Percentiles rank a stretch among this genome's conserved stretches.
Evolutionary conservation across 2,888 invertebrate species (phyloP).

Genomic region (Lucinisca nassula): DNA sequence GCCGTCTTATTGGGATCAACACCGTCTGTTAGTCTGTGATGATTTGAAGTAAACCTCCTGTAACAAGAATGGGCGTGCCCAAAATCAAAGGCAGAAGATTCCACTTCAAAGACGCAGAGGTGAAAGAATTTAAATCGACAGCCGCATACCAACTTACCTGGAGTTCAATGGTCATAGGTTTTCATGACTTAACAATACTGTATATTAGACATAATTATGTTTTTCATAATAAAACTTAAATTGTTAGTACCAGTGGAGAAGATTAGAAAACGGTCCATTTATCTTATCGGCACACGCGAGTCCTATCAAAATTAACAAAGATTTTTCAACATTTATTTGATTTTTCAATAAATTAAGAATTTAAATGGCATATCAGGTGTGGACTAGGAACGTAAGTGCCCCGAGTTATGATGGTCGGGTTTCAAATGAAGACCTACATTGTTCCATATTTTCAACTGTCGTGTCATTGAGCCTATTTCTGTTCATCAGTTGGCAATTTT

Average conservation of each 20-base stretch:
- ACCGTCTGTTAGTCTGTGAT: too few relatives aligned
- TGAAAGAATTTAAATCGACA: not conserved
- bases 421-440: too few relatives aligned
- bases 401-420: too few relatives aligned
- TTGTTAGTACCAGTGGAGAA: not conserved
- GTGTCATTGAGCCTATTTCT: too few relatives aligned
- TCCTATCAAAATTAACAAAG: not conserved
- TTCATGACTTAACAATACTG: not conserved
- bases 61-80: too few relatives aligned
- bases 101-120: too few relatives aligned
- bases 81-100: too few relatives aligned
- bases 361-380: not conserved
- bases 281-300: not conserved
- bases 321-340: not conserved
- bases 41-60: too few relatives aligned
- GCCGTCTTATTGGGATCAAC: too few relatives aligned
- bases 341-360: not conserved
- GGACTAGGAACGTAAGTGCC: not conserved
- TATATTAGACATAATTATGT: not conserved
- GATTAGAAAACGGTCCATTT: not conserved
- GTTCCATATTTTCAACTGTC: too few relatives aligned
- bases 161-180: not conserved
- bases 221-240: not conserved
- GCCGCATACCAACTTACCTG: not conserved
- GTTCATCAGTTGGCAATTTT: too few relatives aligned